Evolutionary conservation across 2,888 invertebrate genomes (phyloP).

Genomic region (Hedya salicella): DNA sequence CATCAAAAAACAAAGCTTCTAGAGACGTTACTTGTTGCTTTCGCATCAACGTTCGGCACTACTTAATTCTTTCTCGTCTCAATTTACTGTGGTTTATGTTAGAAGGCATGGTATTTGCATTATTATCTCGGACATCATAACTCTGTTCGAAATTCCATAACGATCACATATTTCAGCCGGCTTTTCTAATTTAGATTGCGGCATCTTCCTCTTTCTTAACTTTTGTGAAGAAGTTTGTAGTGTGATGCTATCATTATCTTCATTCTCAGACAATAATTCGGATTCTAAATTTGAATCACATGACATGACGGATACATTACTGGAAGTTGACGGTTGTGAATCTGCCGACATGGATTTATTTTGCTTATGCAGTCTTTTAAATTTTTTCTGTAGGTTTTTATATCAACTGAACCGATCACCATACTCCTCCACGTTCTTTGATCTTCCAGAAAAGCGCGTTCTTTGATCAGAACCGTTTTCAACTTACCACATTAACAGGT

Average conservation of each 20-base stretch:
- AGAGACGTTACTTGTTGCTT: neutral
- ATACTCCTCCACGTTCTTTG: neutral
- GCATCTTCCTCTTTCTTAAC: neutral
- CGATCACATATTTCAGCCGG: constrained; percentile 5
- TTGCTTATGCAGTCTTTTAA: neutral
- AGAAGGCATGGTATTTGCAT: constrained; percentile 1
- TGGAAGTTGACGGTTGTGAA: neutral
- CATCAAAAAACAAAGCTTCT: constrained; percentile 10
- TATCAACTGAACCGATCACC: neutral
- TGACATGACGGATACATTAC: neutral
- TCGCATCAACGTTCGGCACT: too few relatives aligned
- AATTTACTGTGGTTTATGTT: neutral
- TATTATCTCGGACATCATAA: neutral
- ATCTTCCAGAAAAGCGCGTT: constrained; percentile 5
- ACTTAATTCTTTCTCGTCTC: neutral
- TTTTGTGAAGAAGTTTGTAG: neutral
- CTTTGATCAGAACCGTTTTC: constrained; percentile 3
- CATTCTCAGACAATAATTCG: too few relatives aligned
- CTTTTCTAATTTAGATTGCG: neutral
- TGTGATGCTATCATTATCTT: neutral
- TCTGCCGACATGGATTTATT: neutral
- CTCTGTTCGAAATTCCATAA: constrained; percentile 3
- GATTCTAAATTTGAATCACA: too few relatives aligned
- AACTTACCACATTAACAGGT: neutral
- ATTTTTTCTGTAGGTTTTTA: constrained; percentile 6